Base-by-base conservation (phyloP, 1,140 invertebrate genomes). In the Drosophila auraria region DNA sequence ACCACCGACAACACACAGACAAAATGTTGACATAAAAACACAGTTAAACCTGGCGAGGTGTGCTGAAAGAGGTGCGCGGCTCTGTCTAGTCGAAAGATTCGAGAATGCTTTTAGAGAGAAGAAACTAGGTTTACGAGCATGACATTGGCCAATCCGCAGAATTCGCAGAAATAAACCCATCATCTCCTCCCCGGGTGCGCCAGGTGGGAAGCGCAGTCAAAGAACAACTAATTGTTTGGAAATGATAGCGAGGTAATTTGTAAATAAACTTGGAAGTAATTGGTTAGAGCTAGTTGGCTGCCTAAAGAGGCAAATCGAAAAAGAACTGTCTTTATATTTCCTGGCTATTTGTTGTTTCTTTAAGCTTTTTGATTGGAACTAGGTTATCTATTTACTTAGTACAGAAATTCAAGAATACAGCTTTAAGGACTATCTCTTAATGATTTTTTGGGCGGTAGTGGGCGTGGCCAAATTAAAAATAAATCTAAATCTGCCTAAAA, bases 11-110 rank as follows among this genome's bases (percentile, higher is more conserved):
- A 65, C 42, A 76, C 61, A 12, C 59, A 60, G 42, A 74, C 66
- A 71, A 90, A 89, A 70, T 73, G 64, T 80, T 82, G 78, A 89
- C 86, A 89, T 80, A 68, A 90, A 90, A 90, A 80, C 79, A 89
- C 82, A 81, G 86, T 89, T 89, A 82, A 71, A 61, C 44, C 62
- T 50, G 56, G 50, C 58, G 53, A 65, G 45, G 25, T 47, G 49
- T 42, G 25, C 27, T 50, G 36, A 40, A 38, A 45, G 57, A 23
- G 36, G 54, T 56, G 54, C 20, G 58, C 30, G 17, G 36, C 50
- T 33, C 27, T 45, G 25, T 83, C 64, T 65, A 63, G 42, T 58
- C 54, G 25, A 75, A 83, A 57, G 54, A 53, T 66, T 62, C 76
- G 58, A 71, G 63, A 78, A 78, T 60, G 80, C 51, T 75, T 57